Evolutionary conservation across 2,797 vertebrate species (phyloP), one percentile per base, ranked within the genome.

Genomic region (Gastrophryne carolinensis): DNA sequence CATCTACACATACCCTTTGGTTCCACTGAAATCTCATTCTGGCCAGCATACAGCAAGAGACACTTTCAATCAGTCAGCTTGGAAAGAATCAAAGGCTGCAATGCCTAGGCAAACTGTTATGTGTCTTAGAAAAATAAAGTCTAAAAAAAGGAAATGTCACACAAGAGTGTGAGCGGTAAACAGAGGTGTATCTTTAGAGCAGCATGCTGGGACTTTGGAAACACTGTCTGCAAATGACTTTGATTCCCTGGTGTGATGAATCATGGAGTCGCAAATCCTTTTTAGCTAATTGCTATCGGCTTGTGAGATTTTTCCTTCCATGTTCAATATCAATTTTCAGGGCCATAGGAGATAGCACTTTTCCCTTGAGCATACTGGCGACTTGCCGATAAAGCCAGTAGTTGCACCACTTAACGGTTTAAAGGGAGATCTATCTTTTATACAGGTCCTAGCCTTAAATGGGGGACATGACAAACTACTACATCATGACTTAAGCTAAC

Each of bases 241-340:
- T 88, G 92, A 95, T 96, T 93, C 93, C 90, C 90, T 81, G 84
- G 93, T 87, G 94, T 93, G 93, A 96, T 96, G 95, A 96, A 94
- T 96, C 94, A 93, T 89, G 89, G 92, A 95, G 93, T 92, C 89
- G 89, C 92, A 94, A 96, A 96, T 95, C 95, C 95, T 96, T 96
- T 97, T 96, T 96, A 95, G 94, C 95, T 98, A 98, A 99, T 97
- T 98, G 95, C 96, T 95, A 95, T 94, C 94, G 94, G 93, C 93
- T 92, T 92, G 92, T 92, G 94, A 94, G 94, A 94, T 91, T 90
- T 93, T 92, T 90, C 83, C 86, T 87, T 89, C 92, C 89, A 86
- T 95, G 95, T 98, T 97, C 96, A 97, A 98, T 99, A 98, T 98
- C 96, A 98, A 98, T 98, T 98, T 98, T 95, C 95, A 95, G 87